These are phyloP conservation scores for Trichomycterus rosablanca DNA, from an alignment of 2,113 vertebrate genomes.

Conservation along the genomic window DNA sequence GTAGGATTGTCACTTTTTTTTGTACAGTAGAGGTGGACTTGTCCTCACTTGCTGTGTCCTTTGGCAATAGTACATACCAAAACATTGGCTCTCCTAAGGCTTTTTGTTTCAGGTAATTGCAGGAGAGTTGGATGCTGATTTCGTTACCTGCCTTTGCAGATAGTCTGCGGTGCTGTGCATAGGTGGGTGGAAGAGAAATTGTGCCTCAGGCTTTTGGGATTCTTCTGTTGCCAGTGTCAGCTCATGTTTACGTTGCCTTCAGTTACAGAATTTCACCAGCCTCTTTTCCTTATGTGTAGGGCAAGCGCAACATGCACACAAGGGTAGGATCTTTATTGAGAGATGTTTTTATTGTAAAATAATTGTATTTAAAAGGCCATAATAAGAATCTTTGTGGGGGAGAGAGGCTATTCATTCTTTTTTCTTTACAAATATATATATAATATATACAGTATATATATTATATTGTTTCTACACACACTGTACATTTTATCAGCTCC, in stretches of 20 bases:
- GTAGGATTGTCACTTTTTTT: conserved; percentile 21
- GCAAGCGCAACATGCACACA: too few relatives aligned
- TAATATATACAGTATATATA: too few relatives aligned
- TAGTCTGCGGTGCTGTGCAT: conserved; percentile 29
- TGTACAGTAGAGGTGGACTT: conserved; percentile 14
- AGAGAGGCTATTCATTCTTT: too few relatives aligned
- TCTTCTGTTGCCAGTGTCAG: conserved; percentile 66
- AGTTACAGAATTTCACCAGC: conserved; percentile 67
- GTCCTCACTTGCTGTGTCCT: conserved; percentile 28
- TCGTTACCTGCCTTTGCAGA: conserved; percentile 54
- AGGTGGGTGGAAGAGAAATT: conserved; percentile 33
- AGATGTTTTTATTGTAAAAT: too few relatives aligned
- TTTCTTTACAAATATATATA: too few relatives aligned
- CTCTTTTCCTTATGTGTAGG: conserved; percentile 50
- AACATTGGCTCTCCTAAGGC: conserved; percentile 39
- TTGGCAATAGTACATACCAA: conserved; percentile 36
- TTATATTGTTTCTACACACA: too few relatives aligned
- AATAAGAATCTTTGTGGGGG: too few relatives aligned
- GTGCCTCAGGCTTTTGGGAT: conserved; percentile 62
- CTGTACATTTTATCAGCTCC: too few relatives aligned
- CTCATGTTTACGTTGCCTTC: conserved; percentile 66
- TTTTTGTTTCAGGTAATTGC: conserved; percentile 51
- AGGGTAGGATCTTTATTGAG: too few relatives aligned
- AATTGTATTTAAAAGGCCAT: too few relatives aligned
- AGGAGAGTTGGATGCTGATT: conserved; percentile 42